Evolutionary conservation across 2,113 vertebrate genomes (phyloP), one percentile per base, ranked within the genome.

Genomic region (Fukomys damarensis): DNA sequence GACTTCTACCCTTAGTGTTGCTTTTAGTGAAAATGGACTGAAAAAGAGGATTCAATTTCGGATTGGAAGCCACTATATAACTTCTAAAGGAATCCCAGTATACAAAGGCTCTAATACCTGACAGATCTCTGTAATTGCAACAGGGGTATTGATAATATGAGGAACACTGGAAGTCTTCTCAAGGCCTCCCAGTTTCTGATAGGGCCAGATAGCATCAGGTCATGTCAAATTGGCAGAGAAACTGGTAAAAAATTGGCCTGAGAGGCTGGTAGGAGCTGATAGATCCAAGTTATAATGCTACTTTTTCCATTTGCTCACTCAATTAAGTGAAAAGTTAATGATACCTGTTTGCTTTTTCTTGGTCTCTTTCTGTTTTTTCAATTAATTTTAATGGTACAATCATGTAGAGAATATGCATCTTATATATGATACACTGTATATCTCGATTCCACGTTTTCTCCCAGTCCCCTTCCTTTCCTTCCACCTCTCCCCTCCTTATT

Each of bases 41-140:
- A 94, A 97, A 91, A 77, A 46, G 20, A 84, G 24, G 3, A 49
- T 52, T 90, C 38, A 59, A n/a, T 82, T 86, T 94, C 74, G 79
- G 56, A 95, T 72, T 70, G 38, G 76, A 92, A 80, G 38, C 35
- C 63, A 52, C 19, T 86, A 3, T 74, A 12, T 65, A 84, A 93
- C 92, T 90, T 81, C 26, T 77, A 35, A 93, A 86, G 52, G 16
- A 91, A 65, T 77, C 3, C 3, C 28, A 77, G 81, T 22, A 49
- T 81, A 46, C 54, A 91, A 65, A 86, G 35, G 3, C 80, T 83
- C 59, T 80, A 59, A 81, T 12, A 89, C n/a, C 41, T 59, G 43
- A 1, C 46, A 68, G 52, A 41, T 43, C 24, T 85, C 68, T 9
- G 28, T 94, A 87, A 93, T 74, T 94, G 30, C 41, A 65, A 52